Base-by-base conservation (phyloP, 2,888 invertebrate genomes). In the Cetonia aurata region DNA sequence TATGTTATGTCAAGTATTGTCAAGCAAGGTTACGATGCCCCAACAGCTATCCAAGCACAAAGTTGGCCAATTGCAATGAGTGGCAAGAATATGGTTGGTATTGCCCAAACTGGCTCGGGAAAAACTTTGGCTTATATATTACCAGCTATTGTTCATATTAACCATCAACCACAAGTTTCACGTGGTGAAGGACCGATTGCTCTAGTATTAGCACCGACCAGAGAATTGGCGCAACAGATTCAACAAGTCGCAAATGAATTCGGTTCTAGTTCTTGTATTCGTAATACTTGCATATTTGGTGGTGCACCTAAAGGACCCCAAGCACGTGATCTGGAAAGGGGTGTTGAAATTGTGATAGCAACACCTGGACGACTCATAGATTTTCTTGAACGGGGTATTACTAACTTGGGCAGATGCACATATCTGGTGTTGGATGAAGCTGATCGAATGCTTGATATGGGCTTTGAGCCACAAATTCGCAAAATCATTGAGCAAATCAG, bases 401-500 rank as follows among this genome's bases (percentile, higher is more conserved):
- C 96, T 3, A 94, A 94, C 83, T 86, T 96, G 12, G 89, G 90
- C 57, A 89, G 96, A 67, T 95, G 95, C 84, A 98, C 98, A 0
- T 98, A 97, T 81, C 84, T 96, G 71, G 92, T 93, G 0, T 82
- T 93, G 60, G 93, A 93, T 81, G 93, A 93, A 82, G 93, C 93
- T 50, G 94, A 99, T 83, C 88, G 98, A 80, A 98, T 98, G 98
- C 88, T 99, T 78, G 98, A 98, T 83, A 99, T 99, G 98, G 98
- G 98, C 59, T 98, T 98, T 85, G 98, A 98, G 86, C 98, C 98
- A 0, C 98, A 98, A 85, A 98, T 98, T 77, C 89, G 97, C 71
- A 97, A 96, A 86, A 96, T 98, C 75, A 93, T 98, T 75, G 96
- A 96, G 80, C 97, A 97, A 86, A 95, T 97, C 75, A 86, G 94